Base-by-base conservation (phyloP, 2,888 invertebrate genomes). In the Seira ritae region DNA sequence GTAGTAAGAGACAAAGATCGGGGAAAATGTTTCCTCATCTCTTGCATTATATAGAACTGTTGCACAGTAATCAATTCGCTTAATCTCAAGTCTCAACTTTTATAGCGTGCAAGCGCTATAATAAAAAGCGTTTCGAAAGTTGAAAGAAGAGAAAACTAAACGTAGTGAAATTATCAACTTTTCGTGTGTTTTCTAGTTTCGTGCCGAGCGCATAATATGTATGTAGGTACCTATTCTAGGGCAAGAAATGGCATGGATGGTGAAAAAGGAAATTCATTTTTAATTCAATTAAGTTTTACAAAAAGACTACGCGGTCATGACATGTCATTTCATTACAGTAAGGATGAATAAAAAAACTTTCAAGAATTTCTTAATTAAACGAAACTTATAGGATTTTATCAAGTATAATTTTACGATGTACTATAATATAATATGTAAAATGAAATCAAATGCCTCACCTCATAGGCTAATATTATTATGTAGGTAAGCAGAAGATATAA, bases 141-240 rank as follows among this genome's bases (percentile, higher is more conserved):
- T 1, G 17, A 3, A 17, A 8, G 55, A 55, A 55, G 55, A 55
- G 55, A 2, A n/a, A 19, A 10, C 19, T 12, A 62, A 66, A 42
- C 46, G 74, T 74, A 76, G 76, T 23, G 68, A 76, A 76, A 76
- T 76, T 76, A 68, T 62, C 23, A 42, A 31, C 55, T 8, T 55
- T 55, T 55, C 55, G 12, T 55, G 55, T 55, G 3, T 55, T 55
- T 17, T 8, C 3, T n/a, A 3, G 55, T 55, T 55, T n/a, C 31
- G 55, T 17, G 55, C 55, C 42, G 12, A 8, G 42, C 42, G 6
- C 12, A 42, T n/a, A n/a, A n/a, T n/a, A n/a, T n/a, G n/a, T n/a
- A n/a, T n/a, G n/a, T n/a, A n/a, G n/a, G n/a, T n/a, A n/a, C n/a
- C n/a, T n/a, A n/a, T n/a, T n/a, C n/a, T n/a, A n/a, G n/a, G n/a